Base-by-base conservation (phyloP, 2,797 vertebrate genomes). In the Myripristis murdjan region DNA sequence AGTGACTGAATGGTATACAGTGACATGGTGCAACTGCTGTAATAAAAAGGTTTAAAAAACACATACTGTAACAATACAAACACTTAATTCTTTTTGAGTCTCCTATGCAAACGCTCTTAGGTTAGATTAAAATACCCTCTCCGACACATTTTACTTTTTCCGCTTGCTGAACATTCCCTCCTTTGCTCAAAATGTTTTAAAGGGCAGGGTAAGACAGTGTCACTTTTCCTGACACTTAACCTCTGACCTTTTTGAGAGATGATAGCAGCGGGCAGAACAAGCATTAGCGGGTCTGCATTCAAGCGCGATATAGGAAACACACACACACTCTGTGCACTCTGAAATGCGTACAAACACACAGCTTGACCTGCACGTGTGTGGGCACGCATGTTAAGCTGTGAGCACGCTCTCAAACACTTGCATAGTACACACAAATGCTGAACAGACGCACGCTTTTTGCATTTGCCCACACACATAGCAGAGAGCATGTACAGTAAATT, bases 161-260 rank as follows among this genome's bases (percentile, higher is more conserved):
- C 49, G 59, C 51, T 60, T 41, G 16, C 63, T 70, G 65, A 59
- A 39, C 57, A 24, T 67, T 80, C 61, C 35, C 46, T 71, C 48
- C 46, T 64, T 77, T 74, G 53, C 62, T 57, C 26, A 28, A 44
- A 71, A 71, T 73, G 70, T 86, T 80, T 70, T 79, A 87, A 90
- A 90, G 87, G 74, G 83, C 75, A 72, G 43, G 73, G 60, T 75
- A 59, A 70, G 78, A 86, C 79, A 65, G 70, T 86, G 70, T 87
- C 81, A 62, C 59, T 67, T 91, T 90, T 80, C 57, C 56, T 81
- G 72, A 87, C 86, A 87, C 73, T 91, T 93, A 90, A 91, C 85
- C 85, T 69, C 22, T 77, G 84, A 87, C 82, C 82, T 87, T 70
- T 46, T 43, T 75, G 70, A 81, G 81, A 85, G 73, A 71, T 48